Conservation (phyloP, 2,888 invertebrate genomes). For the Tiliacea aurago region DNA sequence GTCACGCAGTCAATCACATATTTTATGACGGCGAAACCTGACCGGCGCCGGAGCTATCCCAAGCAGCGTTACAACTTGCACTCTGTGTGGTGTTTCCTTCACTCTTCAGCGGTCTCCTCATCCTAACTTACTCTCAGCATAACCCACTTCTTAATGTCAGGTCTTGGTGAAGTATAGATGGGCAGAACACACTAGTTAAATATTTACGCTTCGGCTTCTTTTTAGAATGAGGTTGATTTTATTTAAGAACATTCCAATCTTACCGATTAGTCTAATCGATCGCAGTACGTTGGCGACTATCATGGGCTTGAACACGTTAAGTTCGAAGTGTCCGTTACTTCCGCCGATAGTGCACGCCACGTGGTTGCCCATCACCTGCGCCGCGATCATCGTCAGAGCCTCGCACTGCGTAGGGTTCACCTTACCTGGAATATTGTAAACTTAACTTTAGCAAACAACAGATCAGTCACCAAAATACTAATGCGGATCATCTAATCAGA, state of each 20-base stretch:
- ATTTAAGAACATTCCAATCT: constrained; percentile 39
- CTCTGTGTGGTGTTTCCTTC: not conserved
- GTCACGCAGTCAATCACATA: not conserved
- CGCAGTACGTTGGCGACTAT: constrained; percentile 98
- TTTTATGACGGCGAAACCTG: not conserved
- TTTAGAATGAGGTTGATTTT: not conserved
- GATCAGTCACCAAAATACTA: not conserved
- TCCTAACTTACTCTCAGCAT: too few species aligned
- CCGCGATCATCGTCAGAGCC: constrained; percentile 98
- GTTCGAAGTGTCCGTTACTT: constrained; percentile 99
- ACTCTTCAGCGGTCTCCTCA: not conserved
- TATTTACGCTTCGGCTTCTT: not conserved
- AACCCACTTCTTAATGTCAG: not conserved
- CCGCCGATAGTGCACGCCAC: constrained; percentile 98
- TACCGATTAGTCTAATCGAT: constrained; percentile 96
- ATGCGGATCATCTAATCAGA: not conserved
- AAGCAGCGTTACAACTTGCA: too few species aligned
- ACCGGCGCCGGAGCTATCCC: not conserved
- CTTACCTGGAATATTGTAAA: constrained; percentile 92
- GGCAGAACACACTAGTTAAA: not conserved
- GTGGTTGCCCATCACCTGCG: constrained; percentile 99
- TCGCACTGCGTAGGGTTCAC: constrained; percentile 99
- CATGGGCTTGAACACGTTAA: constrained; percentile 99
- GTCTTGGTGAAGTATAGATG: not conserved
- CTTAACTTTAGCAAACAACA: not conserved